Conservation (phyloP, 1,140 invertebrate species). For the Bilobella aurantiaca region DNA sequence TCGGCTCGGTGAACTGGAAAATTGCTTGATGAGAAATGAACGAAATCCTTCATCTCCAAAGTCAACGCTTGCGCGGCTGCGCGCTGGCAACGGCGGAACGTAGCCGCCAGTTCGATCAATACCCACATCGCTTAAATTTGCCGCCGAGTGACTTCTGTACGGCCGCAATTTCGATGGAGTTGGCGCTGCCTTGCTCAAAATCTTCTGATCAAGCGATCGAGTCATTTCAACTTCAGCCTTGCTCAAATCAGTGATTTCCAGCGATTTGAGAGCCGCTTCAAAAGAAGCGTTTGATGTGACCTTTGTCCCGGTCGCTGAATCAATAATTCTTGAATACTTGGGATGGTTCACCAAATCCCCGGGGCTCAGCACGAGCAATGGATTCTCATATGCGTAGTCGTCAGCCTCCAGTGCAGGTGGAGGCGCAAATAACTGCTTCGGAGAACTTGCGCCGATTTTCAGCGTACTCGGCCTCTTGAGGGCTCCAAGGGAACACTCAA, state of each 20-base stretch:
- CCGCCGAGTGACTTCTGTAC: slow-evolving; percentile 20
- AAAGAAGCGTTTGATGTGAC: background rate
- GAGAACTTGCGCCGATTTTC: background rate
- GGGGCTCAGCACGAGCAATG: slow-evolving; percentile 25
- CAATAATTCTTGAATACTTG: slow-evolving; percentile 24
- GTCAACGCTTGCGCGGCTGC: background rate
- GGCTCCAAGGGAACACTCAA: slow-evolving; percentile 15
- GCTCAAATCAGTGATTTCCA: background rate
- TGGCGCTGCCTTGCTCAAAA: background rate
- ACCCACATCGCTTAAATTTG: slow-evolving; percentile 21
- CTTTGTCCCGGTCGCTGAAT: background rate
- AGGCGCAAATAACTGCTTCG: background rate
- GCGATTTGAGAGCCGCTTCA: background rate
- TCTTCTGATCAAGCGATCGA: background rate
- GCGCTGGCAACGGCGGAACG: no score
- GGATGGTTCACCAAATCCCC: slow-evolving; percentile 33
- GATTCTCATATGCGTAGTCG: slow-evolving; percentile 33
- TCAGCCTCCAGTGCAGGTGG: background rate
- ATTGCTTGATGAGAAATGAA: background rate
- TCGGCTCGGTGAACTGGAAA: slow-evolving; percentile 25
- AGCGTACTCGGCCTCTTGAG: background rate
- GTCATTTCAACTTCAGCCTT: background rate
- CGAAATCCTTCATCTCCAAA: background rate
- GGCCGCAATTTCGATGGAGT: background rate
- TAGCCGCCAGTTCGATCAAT: slow-evolving; percentile 20